Base-by-base conservation (phyloP, 2,113 vertebrate genomes). In the Prolemur simus region DNA sequence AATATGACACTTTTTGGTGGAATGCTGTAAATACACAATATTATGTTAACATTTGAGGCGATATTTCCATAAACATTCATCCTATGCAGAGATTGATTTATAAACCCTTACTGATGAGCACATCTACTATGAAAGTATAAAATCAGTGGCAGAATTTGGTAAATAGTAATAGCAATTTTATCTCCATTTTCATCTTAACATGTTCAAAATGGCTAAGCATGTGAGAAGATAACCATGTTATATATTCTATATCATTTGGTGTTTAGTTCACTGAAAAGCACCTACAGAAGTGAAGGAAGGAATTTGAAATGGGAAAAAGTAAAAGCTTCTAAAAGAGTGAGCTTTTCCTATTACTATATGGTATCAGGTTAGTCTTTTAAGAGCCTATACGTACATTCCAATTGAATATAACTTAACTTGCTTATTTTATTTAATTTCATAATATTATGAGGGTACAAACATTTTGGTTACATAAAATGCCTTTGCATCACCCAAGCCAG, bases 1-100 rank as follows among this genome's bases (percentile, higher is more conserved):
- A 87, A 37, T 56, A 80, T 87, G 39, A 80, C 45, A n/a, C 12
- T 60, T 56, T 83, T 56, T 11, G 29, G 10, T 92, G 47, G 56
- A 84, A 92, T 45, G 34, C 49, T 80, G 4, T 80, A 80, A 80
- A 84, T 81, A 34, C 2, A 49, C n/a, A 78, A 39, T 84, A 64
- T 80, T 80, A 73, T 34, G 39, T 78, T 87, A 97, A 94, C 39
- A 80, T 74, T 80, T 92, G 74, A 87, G 37, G 29, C 29, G 23
- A 2, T 82, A 5, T 94, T 87, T 94, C 25, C 47, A 76, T 68
- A 49, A 94, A 58, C 17, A 73, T 85, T 89, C 25, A 84, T 54
- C 8, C 42, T 6, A 78, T 34, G 27, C 78, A 39, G 68, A 60
- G 32, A 82, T 27, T 94, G 39, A 56, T 68, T 92, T 37, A 54